Evolutionary conservation across 2,888 invertebrate species (phyloP).

Genomic region (Onchidella celtica): DNA sequence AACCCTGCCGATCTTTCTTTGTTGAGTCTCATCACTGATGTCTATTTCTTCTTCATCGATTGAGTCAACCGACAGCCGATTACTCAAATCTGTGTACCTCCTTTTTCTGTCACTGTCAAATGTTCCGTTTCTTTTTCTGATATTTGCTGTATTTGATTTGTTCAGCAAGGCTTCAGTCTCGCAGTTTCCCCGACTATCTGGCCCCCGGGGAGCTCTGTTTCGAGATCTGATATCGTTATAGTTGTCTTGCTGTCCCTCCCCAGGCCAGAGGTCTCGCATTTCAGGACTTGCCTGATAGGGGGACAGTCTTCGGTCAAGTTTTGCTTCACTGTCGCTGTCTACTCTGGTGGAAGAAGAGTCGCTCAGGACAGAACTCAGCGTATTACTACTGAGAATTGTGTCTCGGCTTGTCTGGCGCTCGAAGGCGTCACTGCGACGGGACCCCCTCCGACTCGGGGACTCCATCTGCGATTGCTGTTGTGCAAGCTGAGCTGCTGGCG

Average conservation of each 20-base stretch:
- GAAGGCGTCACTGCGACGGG: conserved; percentile 19
- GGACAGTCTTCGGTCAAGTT: conserved; percentile 16
- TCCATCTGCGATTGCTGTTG: conserved; percentile 36
- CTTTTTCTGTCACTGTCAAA: background rate
- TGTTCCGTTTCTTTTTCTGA: background rate
- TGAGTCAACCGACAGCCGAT: conserved; percentile 14
- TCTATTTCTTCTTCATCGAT: conserved; percentile 21
- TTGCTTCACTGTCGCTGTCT: conserved; percentile 31
- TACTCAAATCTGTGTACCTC: background rate
- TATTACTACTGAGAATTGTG: conserved; percentile 50
- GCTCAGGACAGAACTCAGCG: conserved; percentile 56
- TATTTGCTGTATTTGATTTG: background rate
- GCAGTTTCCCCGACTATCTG: background rate
- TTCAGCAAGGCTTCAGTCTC: conserved; percentile 17
- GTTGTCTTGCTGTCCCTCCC: background rate
- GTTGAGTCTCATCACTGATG: background rate
- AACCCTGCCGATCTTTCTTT: background rate
- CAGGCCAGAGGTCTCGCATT: background rate
- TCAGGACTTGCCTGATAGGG: background rate
- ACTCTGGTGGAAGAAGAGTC: conserved; percentile 44
- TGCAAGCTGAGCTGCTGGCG: background rate
- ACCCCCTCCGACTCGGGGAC: conserved; percentile 21
- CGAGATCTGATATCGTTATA: background rate
- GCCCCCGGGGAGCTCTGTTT: background rate
- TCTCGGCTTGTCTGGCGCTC: conserved; percentile 43